Conservation (phyloP, 1,140 invertebrate species). For the Ceratina calcarata region DNA sequence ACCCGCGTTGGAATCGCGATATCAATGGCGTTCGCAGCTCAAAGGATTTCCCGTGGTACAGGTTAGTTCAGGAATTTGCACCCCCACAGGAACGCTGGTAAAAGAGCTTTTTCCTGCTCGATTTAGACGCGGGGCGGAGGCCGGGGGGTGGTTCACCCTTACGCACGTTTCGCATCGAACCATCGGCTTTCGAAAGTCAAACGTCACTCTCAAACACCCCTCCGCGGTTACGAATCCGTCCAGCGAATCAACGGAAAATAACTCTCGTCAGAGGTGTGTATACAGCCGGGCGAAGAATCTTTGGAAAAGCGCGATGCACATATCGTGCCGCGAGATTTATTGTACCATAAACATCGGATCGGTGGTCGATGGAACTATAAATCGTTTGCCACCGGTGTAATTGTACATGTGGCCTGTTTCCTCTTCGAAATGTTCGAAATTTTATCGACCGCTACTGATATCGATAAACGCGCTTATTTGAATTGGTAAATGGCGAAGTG, state of each 20-base stretch:
- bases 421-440: not conserved
- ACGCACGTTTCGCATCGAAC: not conserved
- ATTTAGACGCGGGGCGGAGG: not conserved
- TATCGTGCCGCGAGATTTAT: constrained; percentile 8
- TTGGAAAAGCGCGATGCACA: not conserved
- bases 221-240: not conserved
- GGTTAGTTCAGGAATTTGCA: constrained; percentile 52
- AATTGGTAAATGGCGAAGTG: not conserved
- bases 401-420: not conserved
- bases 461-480: not conserved
- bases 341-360: constrained; percentile 4
- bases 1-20: constrained; percentile 23
- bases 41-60: constrained; percentile 39
- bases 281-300: not conserved
- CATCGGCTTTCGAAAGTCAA: constrained; percentile 40
- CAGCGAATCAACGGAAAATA: not conserved
- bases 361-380: not conserved
- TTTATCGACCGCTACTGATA: not conserved
- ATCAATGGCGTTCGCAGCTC: constrained; percentile 35
- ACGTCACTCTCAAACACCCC: not conserved
- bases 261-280: not conserved
- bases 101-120: constrained; percentile 49
- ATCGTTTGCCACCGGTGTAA: not conserved
- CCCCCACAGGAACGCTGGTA: constrained; percentile 29
- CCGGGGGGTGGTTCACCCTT: not conserved